A percentile compares a stretch with the other conserved stretches of the same genome.
phyloP scores from a whole-genome alignment of 1,140 invertebrate genomes.

The Magallana ariakensis region DNA sequence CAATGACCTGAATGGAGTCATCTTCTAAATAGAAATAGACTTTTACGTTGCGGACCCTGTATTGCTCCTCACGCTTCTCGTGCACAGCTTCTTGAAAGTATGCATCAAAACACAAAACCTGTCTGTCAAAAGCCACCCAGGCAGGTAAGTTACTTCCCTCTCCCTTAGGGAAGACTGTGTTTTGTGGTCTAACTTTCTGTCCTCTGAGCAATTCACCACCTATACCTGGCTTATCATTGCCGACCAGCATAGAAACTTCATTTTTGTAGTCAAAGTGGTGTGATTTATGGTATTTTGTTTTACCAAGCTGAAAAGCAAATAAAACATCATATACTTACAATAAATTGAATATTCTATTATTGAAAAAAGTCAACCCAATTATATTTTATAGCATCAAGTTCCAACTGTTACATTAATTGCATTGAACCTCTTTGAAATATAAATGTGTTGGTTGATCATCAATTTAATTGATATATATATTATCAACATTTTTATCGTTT shows the following conservation, averaged over 20 bases:
- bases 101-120: slow-evolving; percentile 81
- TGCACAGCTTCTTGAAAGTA: slow-evolving; percentile 79
- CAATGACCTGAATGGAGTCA: slow-evolving; percentile 80
- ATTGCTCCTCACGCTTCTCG: slow-evolving; percentile 79
- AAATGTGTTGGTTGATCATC: too few relatives aligned
- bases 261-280: slow-evolving; percentile 79
- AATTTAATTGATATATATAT: too few relatives aligned
- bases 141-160: slow-evolving; percentile 86
- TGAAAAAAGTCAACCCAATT: too few relatives aligned
- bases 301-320: slow-evolving; percentile 75
- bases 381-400: too few relatives aligned
- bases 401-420: too few relatives aligned
- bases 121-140: slow-evolving; percentile 93
- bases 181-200: slow-evolving; percentile 74
- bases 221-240: slow-evolving; percentile 78
- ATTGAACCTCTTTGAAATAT: too few relatives aligned
- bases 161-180: slow-evolving; percentile 77
- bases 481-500: too few relatives aligned
- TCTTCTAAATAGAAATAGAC: slow-evolving; percentile 81
- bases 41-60: slow-evolving; percentile 77
- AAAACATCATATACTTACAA: not conserved
- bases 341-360: too few relatives aligned
- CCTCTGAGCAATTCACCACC: slow-evolving; percentile 78
- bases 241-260: slow-evolving; percentile 76
- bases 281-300: slow-evolving; percentile 79